Evolutionary conservation across 30 jellyfish, hydroid and myxozoan species (phyloP).

Genomic region (Phacellophora camtschatica): DNA sequence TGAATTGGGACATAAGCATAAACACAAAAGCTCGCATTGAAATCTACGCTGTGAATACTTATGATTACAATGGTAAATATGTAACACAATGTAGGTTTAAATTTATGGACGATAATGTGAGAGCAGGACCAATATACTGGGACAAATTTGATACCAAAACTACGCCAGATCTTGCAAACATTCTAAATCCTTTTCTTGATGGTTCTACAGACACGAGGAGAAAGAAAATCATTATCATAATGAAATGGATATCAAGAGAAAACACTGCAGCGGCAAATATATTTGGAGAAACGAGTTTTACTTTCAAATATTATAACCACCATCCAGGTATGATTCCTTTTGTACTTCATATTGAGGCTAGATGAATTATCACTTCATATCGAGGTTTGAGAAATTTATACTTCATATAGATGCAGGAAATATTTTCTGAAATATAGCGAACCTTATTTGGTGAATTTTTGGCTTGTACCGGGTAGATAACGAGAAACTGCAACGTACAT

Average conservation of each 20-base stretch:
- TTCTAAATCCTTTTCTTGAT: not conserved
- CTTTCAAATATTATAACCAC: not conserved
- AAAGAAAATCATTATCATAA: not conserved
- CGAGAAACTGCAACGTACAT: no score
- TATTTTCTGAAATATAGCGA: no score
- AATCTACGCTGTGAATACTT: slow-evolving; percentile 8
- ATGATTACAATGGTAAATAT: slow-evolving; percentile 14
- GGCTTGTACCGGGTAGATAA: no score
- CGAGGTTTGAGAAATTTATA: no score
- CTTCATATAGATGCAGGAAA: no score
- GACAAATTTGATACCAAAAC: not conserved
- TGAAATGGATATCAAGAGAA: not conserved
- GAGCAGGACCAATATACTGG: slow-evolving; percentile 25
- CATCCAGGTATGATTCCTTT: slow-evolving; percentile 41
- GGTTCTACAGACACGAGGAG: not conserved
- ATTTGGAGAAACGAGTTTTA: not conserved
- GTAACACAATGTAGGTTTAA: not conserved
- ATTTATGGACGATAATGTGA: not conserved
- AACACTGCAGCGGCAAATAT: not conserved
- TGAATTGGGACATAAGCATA: not conserved
- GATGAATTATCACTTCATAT: no score
- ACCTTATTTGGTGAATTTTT: no score
- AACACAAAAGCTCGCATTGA: not conserved
- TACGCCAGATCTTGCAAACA: slow-evolving; percentile 8
- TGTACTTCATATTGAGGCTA: no score